Conservation (phyloP, 2,888 invertebrate species). For the Deilephila elpenor region DNA sequence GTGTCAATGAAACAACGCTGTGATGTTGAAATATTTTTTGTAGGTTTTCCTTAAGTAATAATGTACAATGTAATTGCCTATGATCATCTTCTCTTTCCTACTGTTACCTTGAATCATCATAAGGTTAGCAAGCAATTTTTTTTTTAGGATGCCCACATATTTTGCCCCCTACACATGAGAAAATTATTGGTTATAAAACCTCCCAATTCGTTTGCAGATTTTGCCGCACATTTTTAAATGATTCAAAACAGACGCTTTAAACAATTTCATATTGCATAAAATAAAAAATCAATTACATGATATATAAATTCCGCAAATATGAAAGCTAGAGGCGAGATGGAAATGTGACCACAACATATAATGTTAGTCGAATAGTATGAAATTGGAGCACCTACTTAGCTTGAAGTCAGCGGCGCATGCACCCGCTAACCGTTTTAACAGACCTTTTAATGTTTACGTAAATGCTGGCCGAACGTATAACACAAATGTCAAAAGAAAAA, state of each 20-base stretch:
- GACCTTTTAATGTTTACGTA: constrained; percentile 38
- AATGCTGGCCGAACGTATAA: constrained; percentile 28
- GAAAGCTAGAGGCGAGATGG: constrained; percentile 27
- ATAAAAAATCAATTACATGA: neutral
- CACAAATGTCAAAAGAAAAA: neutral
- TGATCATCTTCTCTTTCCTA: too few relatives aligned
- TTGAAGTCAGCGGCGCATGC: constrained; percentile 37
- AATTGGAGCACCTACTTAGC: constrained; percentile 44
- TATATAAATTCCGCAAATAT: constrained; percentile 15
- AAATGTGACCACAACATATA: constrained; percentile 40
- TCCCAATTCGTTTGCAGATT: too few relatives aligned
- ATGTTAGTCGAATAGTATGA: constrained; percentile 36
- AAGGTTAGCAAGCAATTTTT: too few relatives aligned
- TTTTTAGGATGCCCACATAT: too few relatives aligned
- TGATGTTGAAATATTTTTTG: too few relatives aligned
- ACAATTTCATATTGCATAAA: neutral
- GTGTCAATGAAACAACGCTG: too few relatives aligned
- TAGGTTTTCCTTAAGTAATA: too few relatives aligned
- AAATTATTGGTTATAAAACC: too few relatives aligned
- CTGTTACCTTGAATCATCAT: too few relatives aligned
- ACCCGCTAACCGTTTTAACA: constrained; percentile 39
- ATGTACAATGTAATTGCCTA: too few relatives aligned
- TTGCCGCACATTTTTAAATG: too few relatives aligned
- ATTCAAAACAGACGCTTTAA: neutral
- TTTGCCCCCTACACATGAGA: too few relatives aligned